These are phyloP conservation scores for Selenia dentaria DNA, from an alignment of 2,888 invertebrate species.

Conservation along the genomic window DNA sequence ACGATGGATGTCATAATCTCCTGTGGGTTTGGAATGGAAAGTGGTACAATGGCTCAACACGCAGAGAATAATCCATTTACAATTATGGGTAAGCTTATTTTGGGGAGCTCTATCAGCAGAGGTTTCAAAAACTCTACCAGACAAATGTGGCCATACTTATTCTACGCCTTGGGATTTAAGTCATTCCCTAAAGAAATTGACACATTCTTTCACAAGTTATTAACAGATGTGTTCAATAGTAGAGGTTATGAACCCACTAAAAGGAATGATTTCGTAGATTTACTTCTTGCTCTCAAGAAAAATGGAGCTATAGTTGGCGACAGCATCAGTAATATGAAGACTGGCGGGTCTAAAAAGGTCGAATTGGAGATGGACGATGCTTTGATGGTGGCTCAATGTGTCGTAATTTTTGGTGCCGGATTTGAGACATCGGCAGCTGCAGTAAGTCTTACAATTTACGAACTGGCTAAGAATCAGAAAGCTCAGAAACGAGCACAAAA, in stretches of 20 bases:
- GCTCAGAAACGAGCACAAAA: constrained; percentile 14
- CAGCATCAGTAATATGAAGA: not conserved
- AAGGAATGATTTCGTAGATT: constrained; percentile 6
- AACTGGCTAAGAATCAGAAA: constrained; percentile 9
- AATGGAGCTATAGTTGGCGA: not conserved
- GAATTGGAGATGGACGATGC: not conserved
- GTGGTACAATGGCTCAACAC: constrained; percentile 36
- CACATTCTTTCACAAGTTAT: not conserved
- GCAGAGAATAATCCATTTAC: constrained; percentile 38
- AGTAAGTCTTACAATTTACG: constrained; percentile 9
- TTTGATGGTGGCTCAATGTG: constrained; percentile 3
- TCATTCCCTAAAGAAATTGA: constrained; percentile 2
- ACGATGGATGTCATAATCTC: constrained; percentile 42
- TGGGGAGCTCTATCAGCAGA: constrained; percentile 21
- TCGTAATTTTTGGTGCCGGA: constrained; percentile 11
- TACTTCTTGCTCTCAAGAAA: not conserved
- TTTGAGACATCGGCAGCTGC: constrained; percentile 12
- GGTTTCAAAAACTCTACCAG: not conserved
- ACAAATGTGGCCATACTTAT: constrained; percentile 5
- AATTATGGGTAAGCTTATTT: constrained; percentile 35
- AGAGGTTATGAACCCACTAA: constrained; percentile 1
- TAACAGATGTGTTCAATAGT: not conserved
- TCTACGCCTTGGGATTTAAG: constrained; percentile 3
- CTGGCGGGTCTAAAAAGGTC: not conserved
- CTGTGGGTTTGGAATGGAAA: constrained; percentile 44